Base-by-base conservation (phyloP, 2,113 vertebrate genomes). In the Athene cunicularia region DNA sequence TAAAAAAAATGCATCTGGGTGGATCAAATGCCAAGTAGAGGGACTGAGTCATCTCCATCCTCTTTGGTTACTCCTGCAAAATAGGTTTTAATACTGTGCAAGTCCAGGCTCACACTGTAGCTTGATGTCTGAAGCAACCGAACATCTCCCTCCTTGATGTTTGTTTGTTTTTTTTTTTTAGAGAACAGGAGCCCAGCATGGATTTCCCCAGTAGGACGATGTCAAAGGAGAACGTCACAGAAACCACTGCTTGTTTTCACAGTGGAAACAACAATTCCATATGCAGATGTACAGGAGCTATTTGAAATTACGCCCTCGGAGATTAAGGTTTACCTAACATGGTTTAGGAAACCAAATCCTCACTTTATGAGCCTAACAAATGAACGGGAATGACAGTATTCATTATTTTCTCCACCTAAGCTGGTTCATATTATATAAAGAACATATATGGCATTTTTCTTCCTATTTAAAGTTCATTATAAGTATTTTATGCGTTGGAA, bases 391-490 rank as follows among this genome's bases (percentile, higher is more conserved):
- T 74, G 17, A 87, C 14, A 11, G 77, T 67, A 87, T 75, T 92
- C 77, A 86, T 13, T 0, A 94, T 73, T 95, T 95, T 86, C 87
- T 59, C 41, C 55, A 85, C 62, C 63, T 90, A 94, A 95, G 47
- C 24, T 95, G 71, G 80, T 50, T 75, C 49, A 70, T 59, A 76
- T 62, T 41, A 55, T 43, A 64, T 6, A 53, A 73, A 94, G 53
- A 80, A 97, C 84, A 95, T 66, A 88, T 62, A 91, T 0, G 3
- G 70, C 49, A 85, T 88, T 86, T 95, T 94, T 74, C 93, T 93
- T 97, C 83, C 90, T 91, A 88, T 94, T 95, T 97, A 88, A 96
- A 96, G 82, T 96, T 98, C 75, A 94, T 95, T 96, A 93, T 58
- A 91, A 95, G 89, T 12, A 60, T 94, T 97, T 98, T 96, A 96